Evolutionary conservation across 2,888 invertebrate species (phyloP), one percentile per base, ranked within the genome.

Genomic region (Drosophila multiciliata): DNA sequence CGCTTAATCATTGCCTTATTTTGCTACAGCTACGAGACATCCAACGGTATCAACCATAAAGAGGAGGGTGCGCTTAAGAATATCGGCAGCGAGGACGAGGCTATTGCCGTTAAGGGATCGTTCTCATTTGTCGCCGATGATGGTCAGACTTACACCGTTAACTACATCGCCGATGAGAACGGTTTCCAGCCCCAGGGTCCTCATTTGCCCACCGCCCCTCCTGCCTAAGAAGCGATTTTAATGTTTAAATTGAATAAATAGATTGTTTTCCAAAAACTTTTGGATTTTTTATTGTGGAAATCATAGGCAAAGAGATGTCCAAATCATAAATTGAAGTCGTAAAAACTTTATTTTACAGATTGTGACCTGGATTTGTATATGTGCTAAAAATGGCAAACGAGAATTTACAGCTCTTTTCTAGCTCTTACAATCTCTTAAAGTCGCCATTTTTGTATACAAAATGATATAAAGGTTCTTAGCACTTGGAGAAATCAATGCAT

Each of bases 71-170:
- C n/a, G n/a, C n/a, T n/a, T n/a, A n/a, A n/a, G n/a, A n/a, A n/a
- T n/a, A n/a, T n/a, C n/a, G n/a, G n/a, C n/a, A n/a, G n/a, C n/a
- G n/a, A n/a, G n/a, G n/a, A n/a, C n/a, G 89, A 89, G 63, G 79
- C 78, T 32, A 66, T 92, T 9, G 8, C 73, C 17, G 92, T 90
- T 1, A 26, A 36, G 0, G 92, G 92, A 17, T 59, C 74, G 3
- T 91, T 92, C 92, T 87, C 92, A 2, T 94, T 93, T 92, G 90
- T 94, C 0, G 95, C 92, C 15, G 94, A 94, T 55, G 95, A 95
- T 80, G 95, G 95, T 8, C 92, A 93, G 11, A 92, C 92, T 0
- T 95, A 95, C 91, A 93, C 93, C 4, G 94, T 96, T 62, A 94
- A 54, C 72, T 93, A 92, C 58, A 8, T 89, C 35, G 93, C 93